Evolutionary conservation across 2,797 vertebrate species (phyloP), one percentile per base, ranked within the genome.

Genomic region (Siniperca scherzeri): DNA sequence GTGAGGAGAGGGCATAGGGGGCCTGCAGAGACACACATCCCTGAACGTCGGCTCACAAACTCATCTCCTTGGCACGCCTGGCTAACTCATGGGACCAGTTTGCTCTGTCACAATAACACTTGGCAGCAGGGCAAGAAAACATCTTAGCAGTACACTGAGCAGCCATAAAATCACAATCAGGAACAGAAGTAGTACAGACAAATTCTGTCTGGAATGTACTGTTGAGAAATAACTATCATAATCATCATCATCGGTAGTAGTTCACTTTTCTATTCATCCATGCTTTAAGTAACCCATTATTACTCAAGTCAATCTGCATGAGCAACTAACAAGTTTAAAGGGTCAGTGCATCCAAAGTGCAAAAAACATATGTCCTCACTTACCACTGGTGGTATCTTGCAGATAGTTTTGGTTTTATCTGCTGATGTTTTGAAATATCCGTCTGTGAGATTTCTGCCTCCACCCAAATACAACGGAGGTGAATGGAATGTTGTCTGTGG

Each of bases 11-110:
- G 89, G 87, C 60, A 74, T 46, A 25, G 65, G 74, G 82, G 80
- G 71, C 61, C 84, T 76, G 80, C 82, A 77, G 88, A 93, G 87
- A 84, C 87, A 78, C 89, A 74, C 86, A 64, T 87, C 86, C 85
- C 74, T 46, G 64, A 90, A 72, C 84, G 70, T 91, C 88, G 17
- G 12, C 91, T 91, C 87, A 87, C 78, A 77, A 88, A 82, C 85
- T 84, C 92, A 88, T 92, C 87, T 87, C 80, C 48, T 86, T 55
- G 79, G 25, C 88, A 91, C 82, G 82, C 83, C 83, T 90, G 77
- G 87, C 93, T 95, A 93, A 94, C 91, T 48, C 91, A 88, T 88
- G 89, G 85, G 81, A 90, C 81, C 74, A 19, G 75, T 78, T 69
- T 19, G n/a, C 73, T 87, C 82, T 83, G 83, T 86, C 90, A 85